These are phyloP conservation scores for Noctua comes DNA, from an alignment of 2,888 invertebrate species.

Conservation along the genomic window DNA sequence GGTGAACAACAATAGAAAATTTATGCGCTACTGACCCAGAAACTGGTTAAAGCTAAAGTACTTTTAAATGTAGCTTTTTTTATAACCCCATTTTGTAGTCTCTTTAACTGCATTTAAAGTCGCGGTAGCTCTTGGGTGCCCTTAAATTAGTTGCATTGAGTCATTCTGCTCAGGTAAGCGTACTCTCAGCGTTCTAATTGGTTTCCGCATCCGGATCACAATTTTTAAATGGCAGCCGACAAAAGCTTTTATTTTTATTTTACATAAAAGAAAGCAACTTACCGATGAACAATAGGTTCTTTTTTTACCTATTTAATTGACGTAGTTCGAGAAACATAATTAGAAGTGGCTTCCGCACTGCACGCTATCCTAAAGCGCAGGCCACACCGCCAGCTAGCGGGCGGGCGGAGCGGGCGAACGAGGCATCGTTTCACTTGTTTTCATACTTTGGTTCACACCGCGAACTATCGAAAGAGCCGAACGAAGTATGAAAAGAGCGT, in stretches of 20 bases:
- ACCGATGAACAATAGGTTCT: not conserved
- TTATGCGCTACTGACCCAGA: not conserved
- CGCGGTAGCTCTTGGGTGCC: not conserved
- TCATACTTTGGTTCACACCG: too few species aligned
- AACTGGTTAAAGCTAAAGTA: not conserved
- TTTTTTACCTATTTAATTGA: not conserved
- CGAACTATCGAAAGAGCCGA: too few species aligned
- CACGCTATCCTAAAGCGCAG: too few species aligned
- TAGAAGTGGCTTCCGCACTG: not conserved
- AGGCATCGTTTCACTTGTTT: too few species aligned
- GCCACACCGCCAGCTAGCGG: too few species aligned
- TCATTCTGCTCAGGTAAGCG: not conserved
- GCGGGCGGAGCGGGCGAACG: too few species aligned
- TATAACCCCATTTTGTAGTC: not conserved
- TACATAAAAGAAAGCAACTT: not conserved
- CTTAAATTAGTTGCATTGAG: constrained; percentile 9
- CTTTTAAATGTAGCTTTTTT: not conserved
- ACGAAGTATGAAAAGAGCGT: too few species aligned
- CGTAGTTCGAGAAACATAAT: not conserved
- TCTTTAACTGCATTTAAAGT: constrained; percentile 3
- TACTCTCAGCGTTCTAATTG: not conserved
- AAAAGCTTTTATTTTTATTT: not conserved
- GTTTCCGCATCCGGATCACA: not conserved
- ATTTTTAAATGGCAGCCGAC: not conserved
- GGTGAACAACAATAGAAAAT: not conserved